Conservation (phyloP, 1,140 invertebrate genomes). For the Tigriopus japonicus region DNA sequence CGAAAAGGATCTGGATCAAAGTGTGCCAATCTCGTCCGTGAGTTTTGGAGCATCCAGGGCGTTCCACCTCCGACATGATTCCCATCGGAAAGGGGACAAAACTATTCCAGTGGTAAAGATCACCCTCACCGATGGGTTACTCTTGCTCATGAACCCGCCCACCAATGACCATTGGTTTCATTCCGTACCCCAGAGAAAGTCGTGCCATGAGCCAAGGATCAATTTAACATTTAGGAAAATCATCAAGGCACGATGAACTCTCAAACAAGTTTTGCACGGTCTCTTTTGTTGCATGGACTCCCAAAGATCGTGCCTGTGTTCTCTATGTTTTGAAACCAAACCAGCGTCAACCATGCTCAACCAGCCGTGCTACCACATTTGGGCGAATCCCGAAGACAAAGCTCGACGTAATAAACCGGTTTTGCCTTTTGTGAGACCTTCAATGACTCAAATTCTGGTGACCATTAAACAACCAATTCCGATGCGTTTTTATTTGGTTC, state of each 20-base stretch:
- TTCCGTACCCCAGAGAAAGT: slow-evolving; percentile 40
- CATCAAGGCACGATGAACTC: neutral
- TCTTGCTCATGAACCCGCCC: slow-evolving; percentile 49
- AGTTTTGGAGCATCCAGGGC: slow-evolving; percentile 42
- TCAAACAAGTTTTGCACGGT: neutral
- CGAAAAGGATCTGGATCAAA: slow-evolving; percentile 40
- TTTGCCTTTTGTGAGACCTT: too few relatives aligned
- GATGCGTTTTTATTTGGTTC: too few relatives aligned
- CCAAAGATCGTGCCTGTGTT: too few relatives aligned
- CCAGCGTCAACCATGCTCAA: too few relatives aligned
- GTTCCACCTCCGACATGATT: slow-evolving; percentile 42
- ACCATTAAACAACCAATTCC: too few relatives aligned
- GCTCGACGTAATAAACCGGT: too few relatives aligned
- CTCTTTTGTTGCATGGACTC: too few relatives aligned
- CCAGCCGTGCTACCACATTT: too few relatives aligned
- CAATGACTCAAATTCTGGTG: too few relatives aligned
- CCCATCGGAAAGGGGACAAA: neutral
- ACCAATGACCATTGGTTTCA: slow-evolving; percentile 52
- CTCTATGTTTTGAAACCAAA: too few relatives aligned
- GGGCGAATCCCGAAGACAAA: too few relatives aligned
- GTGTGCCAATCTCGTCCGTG: slow-evolving; percentile 43
- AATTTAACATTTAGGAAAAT: slow-evolving; percentile 44
- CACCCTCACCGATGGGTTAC: slow-evolving; percentile 39
- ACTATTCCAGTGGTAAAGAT: slow-evolving; percentile 1
- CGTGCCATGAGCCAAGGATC: slow-evolving; percentile 32